Percentiles rank a stretch among this genome's conserved stretches.
These are phyloP conservation scores for Gymnosoma rotundatum DNA, from an alignment of 2,888 invertebrate species.

Conservation along the genomic window DNA sequence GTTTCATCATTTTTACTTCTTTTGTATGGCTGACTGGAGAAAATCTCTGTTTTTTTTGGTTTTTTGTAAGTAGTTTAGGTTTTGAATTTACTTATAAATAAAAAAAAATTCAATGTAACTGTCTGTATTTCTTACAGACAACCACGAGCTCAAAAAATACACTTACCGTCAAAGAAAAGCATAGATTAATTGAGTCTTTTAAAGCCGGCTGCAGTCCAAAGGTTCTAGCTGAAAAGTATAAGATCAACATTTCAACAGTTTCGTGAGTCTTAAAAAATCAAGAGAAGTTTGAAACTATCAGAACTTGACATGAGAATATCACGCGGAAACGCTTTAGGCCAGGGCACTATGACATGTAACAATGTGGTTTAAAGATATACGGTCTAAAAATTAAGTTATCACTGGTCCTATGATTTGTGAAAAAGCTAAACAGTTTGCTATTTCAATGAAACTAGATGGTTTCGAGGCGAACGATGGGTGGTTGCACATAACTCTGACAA, in stretches of 20 bases:
- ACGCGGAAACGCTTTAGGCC: slow-evolving; percentile 31
- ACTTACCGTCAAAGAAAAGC: slow-evolving; percentile 22
- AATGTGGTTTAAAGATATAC: slow-evolving; percentile 27
- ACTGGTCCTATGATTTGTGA: slow-evolving; percentile 32
- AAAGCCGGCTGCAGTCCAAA: slow-evolving; percentile 42
- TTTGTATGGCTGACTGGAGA: too few species aligned
- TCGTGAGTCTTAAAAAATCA: too few species aligned
- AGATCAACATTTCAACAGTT: slow-evolving; percentile 35
- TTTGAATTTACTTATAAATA: too few species aligned
- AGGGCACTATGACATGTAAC: slow-evolving; percentile 11
- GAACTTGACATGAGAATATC: too few species aligned
- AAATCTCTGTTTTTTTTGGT: too few species aligned
- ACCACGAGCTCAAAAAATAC: slow-evolving; percentile 27
- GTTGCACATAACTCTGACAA: not conserved
- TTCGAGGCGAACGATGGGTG: slow-evolving; percentile 21
- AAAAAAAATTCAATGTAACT: too few species aligned
- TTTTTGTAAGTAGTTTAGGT: too few species aligned
- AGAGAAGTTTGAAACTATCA: too few species aligned
- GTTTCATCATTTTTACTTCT: too few species aligned
- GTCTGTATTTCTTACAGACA: not conserved
- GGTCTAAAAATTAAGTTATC: slow-evolving; percentile 28
- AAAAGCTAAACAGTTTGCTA: too few species aligned
- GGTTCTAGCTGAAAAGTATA: slow-evolving; percentile 39
- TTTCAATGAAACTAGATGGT: slow-evolving; percentile 31
- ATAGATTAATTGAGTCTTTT: slow-evolving; percentile 34